Conservation (phyloP, 2,113 vertebrate genomes). For the Muntiacus reevesi region DNA sequence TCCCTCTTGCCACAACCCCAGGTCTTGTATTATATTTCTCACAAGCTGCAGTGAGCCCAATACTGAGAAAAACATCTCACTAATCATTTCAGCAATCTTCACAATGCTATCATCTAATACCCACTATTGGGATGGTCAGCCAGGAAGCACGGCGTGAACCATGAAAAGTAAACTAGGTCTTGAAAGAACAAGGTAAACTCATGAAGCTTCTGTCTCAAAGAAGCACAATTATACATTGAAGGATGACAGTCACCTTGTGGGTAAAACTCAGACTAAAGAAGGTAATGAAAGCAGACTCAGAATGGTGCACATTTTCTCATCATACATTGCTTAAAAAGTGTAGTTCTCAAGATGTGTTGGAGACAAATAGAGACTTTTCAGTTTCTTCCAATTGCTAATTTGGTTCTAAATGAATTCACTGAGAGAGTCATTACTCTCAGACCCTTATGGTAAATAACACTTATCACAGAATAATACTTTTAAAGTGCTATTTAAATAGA, state of each 20-base stretch:
- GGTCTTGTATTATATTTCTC: neutral
- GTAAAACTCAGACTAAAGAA: slow-evolving; percentile 18
- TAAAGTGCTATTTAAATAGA: neutral
- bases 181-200: neutral
- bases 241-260: neutral
- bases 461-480: neutral
- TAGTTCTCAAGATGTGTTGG: neutral
- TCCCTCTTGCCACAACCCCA: neutral
- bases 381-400: neutral
- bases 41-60: neutral
- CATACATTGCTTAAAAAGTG: neutral
- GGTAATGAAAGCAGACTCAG: neutral
- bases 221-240: neutral
- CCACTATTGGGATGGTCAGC: neutral
- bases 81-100: slow-evolving; percentile 33
- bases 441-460: neutral
- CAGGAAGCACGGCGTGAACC: neutral
- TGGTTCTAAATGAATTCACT: neutral
- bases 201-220: neutral
- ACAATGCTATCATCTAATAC: neutral
- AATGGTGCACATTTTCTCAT: neutral
- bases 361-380: neutral
- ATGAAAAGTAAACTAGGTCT: neutral
- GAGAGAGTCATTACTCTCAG: neutral
- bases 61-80: slow-evolving; percentile 9